Evolutionary conservation across 2,797 vertebrate genomes (phyloP).

Genomic region (Caiman crocodilus): DNA sequence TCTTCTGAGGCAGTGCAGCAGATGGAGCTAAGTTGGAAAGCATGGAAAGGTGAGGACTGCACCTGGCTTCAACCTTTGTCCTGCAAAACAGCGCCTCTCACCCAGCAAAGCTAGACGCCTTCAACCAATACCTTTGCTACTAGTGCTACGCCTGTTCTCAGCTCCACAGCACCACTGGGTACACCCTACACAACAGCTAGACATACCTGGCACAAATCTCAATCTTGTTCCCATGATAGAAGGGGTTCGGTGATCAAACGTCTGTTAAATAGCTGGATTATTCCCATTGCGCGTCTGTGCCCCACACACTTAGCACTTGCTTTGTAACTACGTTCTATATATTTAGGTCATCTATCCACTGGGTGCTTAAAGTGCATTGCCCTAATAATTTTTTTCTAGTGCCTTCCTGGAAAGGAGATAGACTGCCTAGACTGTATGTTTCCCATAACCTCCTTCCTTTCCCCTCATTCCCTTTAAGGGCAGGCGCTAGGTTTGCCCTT

Average conservation of each 20-base stretch:
- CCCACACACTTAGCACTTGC: not conserved
- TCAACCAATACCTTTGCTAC: not conserved
- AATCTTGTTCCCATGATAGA: too few relatives aligned
- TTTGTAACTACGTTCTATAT: not conserved
- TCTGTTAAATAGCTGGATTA: not conserved
- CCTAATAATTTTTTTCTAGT: too few relatives aligned
- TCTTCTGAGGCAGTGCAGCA: constrained; percentile 31
- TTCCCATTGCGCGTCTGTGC: not conserved
- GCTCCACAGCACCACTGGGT: not conserved
- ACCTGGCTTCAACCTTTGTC: not conserved
- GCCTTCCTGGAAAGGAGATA: too few relatives aligned
- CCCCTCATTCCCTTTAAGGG: too few relatives aligned
- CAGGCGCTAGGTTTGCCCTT: too few relatives aligned
- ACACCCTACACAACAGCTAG: not conserved
- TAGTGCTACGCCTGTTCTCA: not conserved
- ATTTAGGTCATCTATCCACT: not conserved
- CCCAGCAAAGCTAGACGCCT: not conserved
- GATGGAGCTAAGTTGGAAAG: constrained; percentile 44
- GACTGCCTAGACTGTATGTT: too few relatives aligned
- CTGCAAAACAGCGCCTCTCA: not conserved
- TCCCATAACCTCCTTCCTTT: too few relatives aligned
- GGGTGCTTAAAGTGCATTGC: too few relatives aligned
- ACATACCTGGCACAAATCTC: too few relatives aligned
- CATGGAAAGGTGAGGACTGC: not conserved
- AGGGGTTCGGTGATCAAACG: too few relatives aligned